Evolutionary conservation across 2,888 invertebrate species (phyloP), one percentile per base, ranked within the genome.

Genomic region (Reticulitermes lucifugus): DNA sequence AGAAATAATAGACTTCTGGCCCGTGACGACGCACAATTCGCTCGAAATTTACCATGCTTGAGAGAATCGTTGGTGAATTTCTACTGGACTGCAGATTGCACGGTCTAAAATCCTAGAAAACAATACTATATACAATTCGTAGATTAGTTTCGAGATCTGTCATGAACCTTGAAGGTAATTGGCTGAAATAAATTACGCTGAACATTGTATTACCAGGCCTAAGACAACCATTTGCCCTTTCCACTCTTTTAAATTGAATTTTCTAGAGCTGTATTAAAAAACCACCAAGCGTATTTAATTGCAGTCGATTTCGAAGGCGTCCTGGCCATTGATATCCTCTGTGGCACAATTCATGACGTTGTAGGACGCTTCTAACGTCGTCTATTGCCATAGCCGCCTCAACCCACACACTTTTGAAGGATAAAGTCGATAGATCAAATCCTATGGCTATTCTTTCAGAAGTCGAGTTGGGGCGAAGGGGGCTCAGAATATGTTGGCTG

Each of bases 361-460:
- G 12, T n/a, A 25, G 60, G 60, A 60, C 60, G n/a, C 18, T 60
- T 60, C n/a, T n/a, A 60, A 12, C 60, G 4, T 60, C 60, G 14
- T 21, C 12, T 12, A 0, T n/a, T 65, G 0, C 14, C 65, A 55
- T 18, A 6, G 6, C 14, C 65, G 5, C 65, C 65, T 25, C 65
- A n/a, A n/a, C 3, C 6, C 9, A n/a, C 9, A 12, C 7, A 65
- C 46, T 77, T 77, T 77, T 77, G 77, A 46, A n/a, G n/a, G 77
- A 77, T 77, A 46, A 46, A 46, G 46, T 77, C 77, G n/a, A 77
- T 77, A 77, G 65, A 65, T n/a, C 65, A 65, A 65, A 65, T 65
- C 65, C 65, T 65, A 65, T 65, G n/a, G 65, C 25, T n/a, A 65
- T 65, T 65, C 65, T 65, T 14, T 65, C 65, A n/a, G 65, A 6